Base-by-base conservation (phyloP, 1,140 invertebrate genomes). In the Leptinotarsa defecta region DNA sequence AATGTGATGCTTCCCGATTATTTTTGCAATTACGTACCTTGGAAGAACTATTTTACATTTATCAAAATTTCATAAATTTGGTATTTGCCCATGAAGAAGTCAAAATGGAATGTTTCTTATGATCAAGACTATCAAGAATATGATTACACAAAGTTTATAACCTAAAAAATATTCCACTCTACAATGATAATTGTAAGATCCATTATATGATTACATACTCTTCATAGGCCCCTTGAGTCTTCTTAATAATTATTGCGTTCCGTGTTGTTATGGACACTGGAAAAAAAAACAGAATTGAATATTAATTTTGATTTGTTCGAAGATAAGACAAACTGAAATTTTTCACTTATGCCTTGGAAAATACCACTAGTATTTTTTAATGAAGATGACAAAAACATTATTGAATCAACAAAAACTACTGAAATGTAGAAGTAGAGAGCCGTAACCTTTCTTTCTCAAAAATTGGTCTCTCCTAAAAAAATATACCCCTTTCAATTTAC, bases 211-310 rank as follows among this genome's bases (percentile, higher is more conserved):
- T 57, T 57, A 57, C 52, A n/a, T 19, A 43, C 34, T 43, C n/a
- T 15, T 57, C n/a, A 57, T 57, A 57, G 52, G 52, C 52, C 34
- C 8, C 52, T 57, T 5, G 52, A 15, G 27, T 34, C 70, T 76
- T 15, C 68, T 80, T 80, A 81, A 69, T 80, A 83, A 71, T 76
- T 81, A 69, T 76, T 78, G 64, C 80, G 81, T 15, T 84, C 83
- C n/a, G 84, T 57, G 73, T 85, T 85, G 69, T 85, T 83, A 72
- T 85, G 84, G 75, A 85, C 84, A 80, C 84, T 85, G 81, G 43
- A 85, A 85, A 77, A 85, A 77, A 80, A 79, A 79, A 71, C 76
- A 73, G 52, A 43, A 11, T 43, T 43, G 13, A 13, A n/a, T n/a
- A 57, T 57, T 19, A 57, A 15, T 57, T 19, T 17, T 6, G 4